Conservation (phyloP, 2,888 invertebrate species). For the Smittia sp. region DNA sequence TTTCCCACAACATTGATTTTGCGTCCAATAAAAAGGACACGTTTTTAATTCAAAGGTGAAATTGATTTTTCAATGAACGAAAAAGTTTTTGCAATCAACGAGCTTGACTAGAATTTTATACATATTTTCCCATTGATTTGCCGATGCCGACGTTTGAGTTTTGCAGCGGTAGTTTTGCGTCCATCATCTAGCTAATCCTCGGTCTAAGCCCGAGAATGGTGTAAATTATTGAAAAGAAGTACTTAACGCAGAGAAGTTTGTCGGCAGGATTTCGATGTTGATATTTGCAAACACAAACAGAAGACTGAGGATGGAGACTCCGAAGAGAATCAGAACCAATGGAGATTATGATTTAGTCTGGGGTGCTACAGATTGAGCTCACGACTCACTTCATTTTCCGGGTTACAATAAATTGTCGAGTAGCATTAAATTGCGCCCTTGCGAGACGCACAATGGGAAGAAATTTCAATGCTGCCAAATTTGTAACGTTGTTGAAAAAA, state of each 20-base stretch:
- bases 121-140: neutral
- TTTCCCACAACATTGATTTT: conserved; percentile 32
- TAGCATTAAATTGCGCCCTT: neutral
- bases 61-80: neutral
- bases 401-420: neutral
- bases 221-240: conserved; percentile 26
- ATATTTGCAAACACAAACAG: conserved; percentile 23
- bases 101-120: no score
- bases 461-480: no score
- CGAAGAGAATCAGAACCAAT: neutral
- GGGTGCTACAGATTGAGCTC: neutral
- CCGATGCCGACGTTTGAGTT: neutral
- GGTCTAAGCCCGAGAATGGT: neutral
- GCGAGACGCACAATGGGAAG: neutral
- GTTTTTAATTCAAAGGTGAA: conserved; percentile 31
- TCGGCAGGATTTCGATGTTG: conserved; percentile 20
- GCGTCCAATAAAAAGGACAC: conserved; percentile 14
- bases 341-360: neutral
- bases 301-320: neutral
- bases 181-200: neutral
- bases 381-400: neutral
- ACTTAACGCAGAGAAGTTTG: neutral
- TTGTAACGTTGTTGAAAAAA: neutral
- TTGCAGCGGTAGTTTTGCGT: neutral
- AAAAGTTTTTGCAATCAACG: neutral